Conservation (phyloP, 2,113 vertebrate genomes). For the Eulacestoma nigropectus region DNA sequence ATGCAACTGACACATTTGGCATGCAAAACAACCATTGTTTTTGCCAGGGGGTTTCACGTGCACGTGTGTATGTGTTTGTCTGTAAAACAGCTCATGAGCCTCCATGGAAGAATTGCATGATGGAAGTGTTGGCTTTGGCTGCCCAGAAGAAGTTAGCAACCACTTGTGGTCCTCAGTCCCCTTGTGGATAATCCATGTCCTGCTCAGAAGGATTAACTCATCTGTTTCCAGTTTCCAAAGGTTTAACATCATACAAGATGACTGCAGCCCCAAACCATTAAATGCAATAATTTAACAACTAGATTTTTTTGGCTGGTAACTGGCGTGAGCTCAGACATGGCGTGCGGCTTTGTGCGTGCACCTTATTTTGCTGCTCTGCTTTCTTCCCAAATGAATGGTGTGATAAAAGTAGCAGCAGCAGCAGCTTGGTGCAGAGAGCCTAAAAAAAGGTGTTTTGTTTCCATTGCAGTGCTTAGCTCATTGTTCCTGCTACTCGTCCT, state of each 20-base stretch:
- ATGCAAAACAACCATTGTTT: conserved; percentile 55
- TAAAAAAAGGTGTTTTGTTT: conserved; percentile 55
- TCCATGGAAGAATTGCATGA: neutral
- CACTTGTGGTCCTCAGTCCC: neutral
- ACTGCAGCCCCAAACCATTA: neutral
- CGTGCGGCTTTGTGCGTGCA: neutral
- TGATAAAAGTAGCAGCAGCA: conserved; percentile 27
- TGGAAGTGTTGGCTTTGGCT: neutral
- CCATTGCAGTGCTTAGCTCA: conserved; percentile 6
- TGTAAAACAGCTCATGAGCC: neutral
- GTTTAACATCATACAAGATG: neutral
- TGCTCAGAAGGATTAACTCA: neutral
- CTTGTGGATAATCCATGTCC: neutral
- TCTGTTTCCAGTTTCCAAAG: neutral
- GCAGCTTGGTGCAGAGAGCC: neutral
- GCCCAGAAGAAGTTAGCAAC: neutral
- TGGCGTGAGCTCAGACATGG: neutral
- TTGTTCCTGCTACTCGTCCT: conserved; percentile 43
- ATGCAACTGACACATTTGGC: conserved; percentile 39
- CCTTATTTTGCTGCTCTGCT: neutral
- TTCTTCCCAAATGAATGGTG: conserved; percentile 33
- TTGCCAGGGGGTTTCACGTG: neutral
- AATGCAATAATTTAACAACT: neutral
- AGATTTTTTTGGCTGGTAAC: neutral
- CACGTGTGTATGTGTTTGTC: conserved; percentile 16